Evolutionary conservation across 2,888 invertebrate genomes (phyloP).

Genomic region (Hypomecis punctinalis): DNA sequence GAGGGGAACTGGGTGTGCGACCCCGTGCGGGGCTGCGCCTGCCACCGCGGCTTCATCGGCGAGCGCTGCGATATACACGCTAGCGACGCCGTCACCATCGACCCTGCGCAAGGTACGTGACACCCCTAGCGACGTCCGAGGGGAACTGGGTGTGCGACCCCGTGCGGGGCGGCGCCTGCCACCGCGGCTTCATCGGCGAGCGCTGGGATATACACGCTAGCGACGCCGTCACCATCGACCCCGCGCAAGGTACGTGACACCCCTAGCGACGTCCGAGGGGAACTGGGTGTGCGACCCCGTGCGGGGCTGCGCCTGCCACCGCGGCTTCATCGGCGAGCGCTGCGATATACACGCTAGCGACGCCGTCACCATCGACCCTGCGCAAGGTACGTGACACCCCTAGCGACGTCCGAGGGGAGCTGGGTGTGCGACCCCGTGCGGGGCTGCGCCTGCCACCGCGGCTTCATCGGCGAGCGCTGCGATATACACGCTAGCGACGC

Average conservation of each 20-base stretch:
- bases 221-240: slow-evolving; percentile 62
- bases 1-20: slow-evolving; percentile 93
- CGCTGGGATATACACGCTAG: slow-evolving; percentile 86
- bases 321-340: slow-evolving; percentile 89
- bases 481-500: slow-evolving; percentile 79
- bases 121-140: slow-evolving; percentile 85
- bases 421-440: slow-evolving; percentile 92
- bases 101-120: slow-evolving; percentile 56
- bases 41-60: slow-evolving; percentile 90
- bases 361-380: slow-evolving; percentile 59
- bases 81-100: slow-evolving; percentile 62
- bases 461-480: slow-evolving; percentile 90
- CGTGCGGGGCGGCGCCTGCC: slow-evolving; percentile 91
- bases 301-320: slow-evolving; percentile 91
- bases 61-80: slow-evolving; percentile 87
- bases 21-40: slow-evolving; percentile 91
- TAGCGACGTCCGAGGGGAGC: slow-evolving; percentile 90
- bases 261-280: slow-evolving; percentile 88
- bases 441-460: slow-evolving; percentile 93
- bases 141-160: slow-evolving; percentile 94
- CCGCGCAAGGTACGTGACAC: slow-evolving; percentile 54
- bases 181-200: slow-evolving; percentile 89
- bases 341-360: slow-evolving; percentile 86
- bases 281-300: slow-evolving; percentile 93
- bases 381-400: slow-evolving; percentile 51